Evolutionary conservation across 2,113 vertebrate species (phyloP), one percentile per base, ranked within the genome.

Genomic region (Anoura caudifer): DNA sequence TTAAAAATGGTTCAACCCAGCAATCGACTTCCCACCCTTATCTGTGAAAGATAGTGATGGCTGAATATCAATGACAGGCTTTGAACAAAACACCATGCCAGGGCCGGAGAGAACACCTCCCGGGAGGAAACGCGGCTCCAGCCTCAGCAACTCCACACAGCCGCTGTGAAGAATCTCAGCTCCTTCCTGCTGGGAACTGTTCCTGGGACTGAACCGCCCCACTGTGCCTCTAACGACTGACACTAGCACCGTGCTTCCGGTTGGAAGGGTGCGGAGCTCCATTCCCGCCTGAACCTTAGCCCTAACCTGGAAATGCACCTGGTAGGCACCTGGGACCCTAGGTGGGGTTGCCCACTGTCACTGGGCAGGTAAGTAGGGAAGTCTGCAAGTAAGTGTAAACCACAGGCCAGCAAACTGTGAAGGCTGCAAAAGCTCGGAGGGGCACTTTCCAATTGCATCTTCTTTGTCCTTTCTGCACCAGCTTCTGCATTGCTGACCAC

Each of bases 111-210:
- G 47, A 70, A 13, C 0, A 0, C 36, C 80, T 70, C 24, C 41
- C 0, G 0, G 4, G 36, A 81, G 41, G 0, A 13, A n/a, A 69
- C 7, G 36, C 19, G 4, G 9, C 6, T 43, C 77, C 41, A 28
- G 33, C 4, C 83, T 50, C 45, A 0, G 54, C 0, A 4, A 45
- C 63, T 5, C 38, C 19, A 8, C 67, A 4, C 7, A 41, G 61
- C 36, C 17, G 7, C 33, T 13, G 33, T 26, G 87, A 54, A n/a
- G 36, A 38, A 41, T 50, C 15, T 17, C 14, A 26, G 93, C 54
- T 56, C 84, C 36, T n/a, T 38, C 43, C 83, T 28, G 17, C 50
- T 59, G 59, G 33, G 56, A 65, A 11, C 76, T n/a, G 38, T 28
- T 65, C 36, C 50, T 11, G 47, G 70, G 77, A 65, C 17, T 28